Evolutionary conservation across 2,797 vertebrate genomes (phyloP).

Genomic region (Ptychobarbus kaznakovi): DNA sequence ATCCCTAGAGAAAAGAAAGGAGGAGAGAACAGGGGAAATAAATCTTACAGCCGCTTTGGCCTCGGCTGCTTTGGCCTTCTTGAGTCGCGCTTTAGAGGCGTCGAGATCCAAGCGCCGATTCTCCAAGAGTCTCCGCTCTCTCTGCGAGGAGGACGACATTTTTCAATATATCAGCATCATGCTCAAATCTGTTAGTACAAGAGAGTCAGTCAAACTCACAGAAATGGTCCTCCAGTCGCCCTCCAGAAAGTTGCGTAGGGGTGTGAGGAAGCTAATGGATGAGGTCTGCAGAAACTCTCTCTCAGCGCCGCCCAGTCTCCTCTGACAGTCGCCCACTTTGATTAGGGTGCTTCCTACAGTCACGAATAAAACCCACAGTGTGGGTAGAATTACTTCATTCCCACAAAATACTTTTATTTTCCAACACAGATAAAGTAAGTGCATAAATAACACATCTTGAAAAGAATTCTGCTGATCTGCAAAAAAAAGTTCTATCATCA

Average conservation of each 20-base stretch:
- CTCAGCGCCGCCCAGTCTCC: conserved; percentile 85
- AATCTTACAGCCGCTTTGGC: conserved; percentile 87
- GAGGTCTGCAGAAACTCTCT: conserved; percentile 89
- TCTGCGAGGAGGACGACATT: conserved; percentile 73
- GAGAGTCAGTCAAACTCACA: conserved; percentile 76
- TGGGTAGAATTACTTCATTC: neutral
- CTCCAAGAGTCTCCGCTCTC: conserved; percentile 89
- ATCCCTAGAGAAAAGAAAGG: neutral
- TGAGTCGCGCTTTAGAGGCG: conserved; percentile 88
- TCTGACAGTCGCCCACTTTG: conserved; percentile 89
- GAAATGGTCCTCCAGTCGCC: conserved; percentile 94
- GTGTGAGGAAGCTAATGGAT: conserved; percentile 89
- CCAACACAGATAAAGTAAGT: neutral
- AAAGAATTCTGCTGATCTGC: neutral
- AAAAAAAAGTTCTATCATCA: neutral
- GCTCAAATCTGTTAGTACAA: neutral
- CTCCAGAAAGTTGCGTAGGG: conserved; percentile 93
- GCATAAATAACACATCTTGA: neutral
- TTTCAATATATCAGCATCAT: neutral
- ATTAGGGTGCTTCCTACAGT: conserved; percentile 87
- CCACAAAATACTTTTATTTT: neutral
- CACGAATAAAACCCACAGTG: neutral
- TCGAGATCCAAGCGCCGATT: conserved; percentile 93
- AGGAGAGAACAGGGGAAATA: too few relatives aligned
- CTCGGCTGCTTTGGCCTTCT: conserved; percentile 91